phyloP scores from a whole-genome alignment of 2,113 vertebrate species.

The Leptodactylus fuscus region DNA sequence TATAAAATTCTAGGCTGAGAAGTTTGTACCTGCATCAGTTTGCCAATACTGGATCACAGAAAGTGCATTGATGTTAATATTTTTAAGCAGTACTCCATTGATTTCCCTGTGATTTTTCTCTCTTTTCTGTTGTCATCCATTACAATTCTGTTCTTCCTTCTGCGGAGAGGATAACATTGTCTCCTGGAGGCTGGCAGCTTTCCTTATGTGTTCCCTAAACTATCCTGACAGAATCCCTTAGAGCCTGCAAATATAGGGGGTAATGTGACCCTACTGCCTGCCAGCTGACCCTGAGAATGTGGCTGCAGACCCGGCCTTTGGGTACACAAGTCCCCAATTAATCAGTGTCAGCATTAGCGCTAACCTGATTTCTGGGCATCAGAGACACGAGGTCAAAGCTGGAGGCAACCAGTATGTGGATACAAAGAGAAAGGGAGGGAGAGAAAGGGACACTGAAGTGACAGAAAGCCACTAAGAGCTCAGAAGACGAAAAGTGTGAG shows the following conservation, averaged over 20 bases:
- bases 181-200: constrained; percentile 70
- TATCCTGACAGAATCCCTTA: constrained; percentile 76
- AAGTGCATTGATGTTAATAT: background rate
- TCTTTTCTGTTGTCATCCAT: constrained; percentile 30
- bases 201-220: constrained; percentile 77
- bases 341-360: constrained; percentile 70
- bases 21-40: background rate
- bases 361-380: constrained; percentile 65
- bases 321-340: constrained; percentile 76
- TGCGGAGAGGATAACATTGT: constrained; percentile 49
- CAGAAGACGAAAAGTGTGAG: background rate
- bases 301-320: constrained; percentile 63
- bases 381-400: constrained; percentile 67
- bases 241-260: constrained; percentile 62
- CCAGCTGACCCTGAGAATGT: constrained; percentile 62
- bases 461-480: constrained; percentile 3
- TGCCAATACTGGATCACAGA: background rate
- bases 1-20: background rate
- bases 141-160: background rate
- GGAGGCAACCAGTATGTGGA: constrained; percentile 59
- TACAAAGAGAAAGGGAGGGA: background rate
- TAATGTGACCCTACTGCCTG: constrained; percentile 62
- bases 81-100: background rate
- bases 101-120: constrained; percentile 73
- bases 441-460: background rate